phyloP scores from a whole-genome alignment of 92 coral and sea anemone species.

The Porites cylindrica region DNA sequence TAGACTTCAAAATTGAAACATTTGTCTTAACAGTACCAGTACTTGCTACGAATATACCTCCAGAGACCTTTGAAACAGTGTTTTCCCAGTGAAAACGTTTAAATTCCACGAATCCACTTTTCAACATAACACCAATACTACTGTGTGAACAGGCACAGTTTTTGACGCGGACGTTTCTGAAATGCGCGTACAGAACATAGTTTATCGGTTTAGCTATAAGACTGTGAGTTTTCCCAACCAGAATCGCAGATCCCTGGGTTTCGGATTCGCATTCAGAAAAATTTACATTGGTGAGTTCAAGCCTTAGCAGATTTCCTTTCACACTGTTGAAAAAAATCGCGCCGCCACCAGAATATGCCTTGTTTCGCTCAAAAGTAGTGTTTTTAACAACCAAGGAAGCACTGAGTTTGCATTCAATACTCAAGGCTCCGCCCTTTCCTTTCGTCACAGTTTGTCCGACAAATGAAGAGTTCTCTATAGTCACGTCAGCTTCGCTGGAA shows the following conservation, averaged over 20 bases:
- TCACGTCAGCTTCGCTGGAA: conserved; percentile 2
- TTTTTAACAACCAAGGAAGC: conserved; percentile 23
- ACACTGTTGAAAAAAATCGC: conserved; percentile 20
- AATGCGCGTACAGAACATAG: conserved; percentile 27
- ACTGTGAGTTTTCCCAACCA: conserved; percentile 8
- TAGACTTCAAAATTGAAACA: conserved; percentile 13
- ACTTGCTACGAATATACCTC: conserved; percentile 6
- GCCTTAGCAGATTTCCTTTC: conserved; percentile 4
- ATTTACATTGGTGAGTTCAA: conserved; percentile 31
- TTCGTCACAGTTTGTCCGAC: background rate
- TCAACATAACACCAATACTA: background rate
- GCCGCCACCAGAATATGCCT: conserved; percentile 36
- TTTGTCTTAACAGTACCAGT: background rate
- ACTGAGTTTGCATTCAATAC: background rate
- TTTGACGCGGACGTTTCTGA: conserved; percentile 1
- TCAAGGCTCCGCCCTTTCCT: conserved; percentile 36
- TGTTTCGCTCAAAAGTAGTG: conserved; percentile 34
- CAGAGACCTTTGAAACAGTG: background rate
- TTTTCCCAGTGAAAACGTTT: conserved; percentile 6
- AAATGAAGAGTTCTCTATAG: conserved; percentile 32
- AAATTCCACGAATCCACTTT: conserved; percentile 7
- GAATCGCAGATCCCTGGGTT: conserved; percentile 18
- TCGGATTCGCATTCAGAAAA: conserved; percentile 20
- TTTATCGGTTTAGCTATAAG: background rate
- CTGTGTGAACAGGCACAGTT: background rate